These are phyloP conservation scores for Apoda limacodes DNA, from an alignment of 2,888 invertebrate genomes.

Conservation along the genomic window DNA sequence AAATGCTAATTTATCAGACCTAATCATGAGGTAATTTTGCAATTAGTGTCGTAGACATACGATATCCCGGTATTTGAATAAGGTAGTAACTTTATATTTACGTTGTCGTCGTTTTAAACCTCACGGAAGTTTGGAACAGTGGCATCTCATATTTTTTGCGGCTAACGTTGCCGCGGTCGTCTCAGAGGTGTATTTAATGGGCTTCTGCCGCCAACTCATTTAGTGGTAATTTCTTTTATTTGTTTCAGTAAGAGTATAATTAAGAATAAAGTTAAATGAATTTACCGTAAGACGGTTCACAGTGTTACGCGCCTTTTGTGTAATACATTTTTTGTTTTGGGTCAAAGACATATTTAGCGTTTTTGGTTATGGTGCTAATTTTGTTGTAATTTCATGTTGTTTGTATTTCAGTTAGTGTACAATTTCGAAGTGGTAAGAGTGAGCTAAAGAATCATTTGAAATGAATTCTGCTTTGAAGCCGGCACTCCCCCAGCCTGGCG, in stretches of 20 bases:
- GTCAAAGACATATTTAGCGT: constrained; percentile 42
- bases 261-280: constrained; percentile 35
- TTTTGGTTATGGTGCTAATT: too few relatives aligned
- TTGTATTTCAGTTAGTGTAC: constrained; percentile 52
- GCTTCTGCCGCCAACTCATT: constrained; percentile 36
- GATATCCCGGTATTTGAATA: too few relatives aligned
- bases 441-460: constrained; percentile 39
- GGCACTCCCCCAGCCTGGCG: constrained; percentile 63
- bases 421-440: constrained; percentile 21
- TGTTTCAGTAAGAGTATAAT: constrained; percentile 26
- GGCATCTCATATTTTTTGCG: constrained; percentile 67
- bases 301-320: constrained; percentile 50
- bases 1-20: constrained; percentile 41
- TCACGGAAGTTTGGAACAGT: constrained; percentile 62
- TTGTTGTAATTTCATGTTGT: constrained; percentile 36
- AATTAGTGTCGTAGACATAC: constrained; percentile 39
- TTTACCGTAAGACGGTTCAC: constrained; percentile 33
- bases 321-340: constrained; percentile 44
- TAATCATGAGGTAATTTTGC: constrained; percentile 49
- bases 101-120: constrained; percentile 46
- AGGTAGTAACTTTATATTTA: too few relatives aligned
- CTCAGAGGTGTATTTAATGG: constrained; percentile 44
- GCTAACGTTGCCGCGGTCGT: constrained; percentile 43
- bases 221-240: constrained; percentile 44
- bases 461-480: constrained; percentile 75